phyloP scores from a whole-genome alignment of 2,797 vertebrate genomes.

The Coendou prehensilis region DNA sequence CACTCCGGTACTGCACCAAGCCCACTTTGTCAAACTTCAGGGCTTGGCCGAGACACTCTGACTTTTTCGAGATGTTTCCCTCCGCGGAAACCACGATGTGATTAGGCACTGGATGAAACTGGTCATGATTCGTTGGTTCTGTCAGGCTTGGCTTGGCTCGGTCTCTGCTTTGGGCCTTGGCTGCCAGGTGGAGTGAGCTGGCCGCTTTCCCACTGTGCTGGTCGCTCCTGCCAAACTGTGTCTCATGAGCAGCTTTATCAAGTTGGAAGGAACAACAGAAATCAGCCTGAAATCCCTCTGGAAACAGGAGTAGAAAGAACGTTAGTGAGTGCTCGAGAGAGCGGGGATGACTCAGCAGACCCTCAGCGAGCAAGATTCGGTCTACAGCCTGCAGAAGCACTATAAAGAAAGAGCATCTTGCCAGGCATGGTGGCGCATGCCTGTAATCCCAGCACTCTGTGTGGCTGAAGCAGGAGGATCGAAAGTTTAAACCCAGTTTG shows the following conservation, averaged over 20 bases:
- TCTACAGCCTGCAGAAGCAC: not conserved
- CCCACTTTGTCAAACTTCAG: slow-evolving; percentile 88
- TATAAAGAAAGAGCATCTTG: not conserved
- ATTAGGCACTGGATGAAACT: slow-evolving; percentile 91
- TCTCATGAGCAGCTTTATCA: slow-evolving; percentile 86
- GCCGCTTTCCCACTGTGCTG: slow-evolving; percentile 84
- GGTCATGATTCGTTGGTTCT: slow-evolving; percentile 87
- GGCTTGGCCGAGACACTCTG: slow-evolving; percentile 87
- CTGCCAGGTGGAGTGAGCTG: slow-evolving; percentile 82
- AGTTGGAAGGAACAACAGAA: slow-evolving; percentile 96
- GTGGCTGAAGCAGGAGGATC: not conserved
- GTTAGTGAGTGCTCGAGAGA: not conserved
- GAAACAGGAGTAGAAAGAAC: slow-evolving; percentile 77
- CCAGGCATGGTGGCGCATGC: not conserved
- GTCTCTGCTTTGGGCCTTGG: slow-evolving; percentile 88
- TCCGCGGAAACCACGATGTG: slow-evolving; percentile 89
- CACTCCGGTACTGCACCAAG: slow-evolving; percentile 80
- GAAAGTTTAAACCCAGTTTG: not conserved
- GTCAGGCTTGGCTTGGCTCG: slow-evolving; percentile 85
- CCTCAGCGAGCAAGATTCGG: not conserved
- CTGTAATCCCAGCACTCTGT: not conserved
- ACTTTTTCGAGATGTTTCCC: slow-evolving; percentile 87
- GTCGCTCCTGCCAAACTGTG: slow-evolving; percentile 85
- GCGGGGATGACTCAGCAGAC: too few relatives aligned
- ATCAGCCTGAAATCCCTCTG: slow-evolving; percentile 96